Base-by-base conservation (phyloP, 2,113 vertebrate genomes). In the Ardeotis arabs region DNA sequence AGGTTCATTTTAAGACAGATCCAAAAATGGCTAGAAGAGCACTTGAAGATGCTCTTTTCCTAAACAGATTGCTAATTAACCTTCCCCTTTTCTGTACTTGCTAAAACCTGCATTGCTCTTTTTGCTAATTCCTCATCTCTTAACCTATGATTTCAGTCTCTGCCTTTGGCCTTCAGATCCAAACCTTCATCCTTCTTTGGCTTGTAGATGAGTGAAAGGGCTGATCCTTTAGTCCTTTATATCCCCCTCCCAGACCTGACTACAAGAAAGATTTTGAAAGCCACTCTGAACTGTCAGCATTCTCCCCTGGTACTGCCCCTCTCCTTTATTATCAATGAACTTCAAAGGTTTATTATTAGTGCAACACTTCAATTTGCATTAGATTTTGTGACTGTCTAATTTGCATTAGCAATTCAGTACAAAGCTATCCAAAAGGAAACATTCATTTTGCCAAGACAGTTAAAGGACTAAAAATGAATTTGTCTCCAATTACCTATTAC, bases 61-160 rank as follows among this genome's bases (percentile, higher is more conserved):
- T 12, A 82, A 95, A 84, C 13, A 94, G 50, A 60, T n/a, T n/a
- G 45, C 64, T 91, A 94, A 97, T 84, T 90, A 95, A 90, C 52
- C 45, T 90, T 81, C 53, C 41, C 20, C 10, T 91, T 96, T 81
- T 53, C 41, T 84, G 16, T 45, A 13, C 67, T 56, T 73, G 72
- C 55, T 91, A 76, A 93, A 93, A 86, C 58, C 20, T 73, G 64
- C 24, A 59, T 55, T 88, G 49, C 11, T 75, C 49, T 90, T 96
- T 90, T 62, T 67, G 45, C 28, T 67, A 81, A 87, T 70, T 70
- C 14, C 21, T 90, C 29, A 52, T 92, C 60, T 88, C 63, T 91
- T 92, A 87, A 91, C 37, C 60, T 88, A 53, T 41, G 58, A 88
- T 56, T 90, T 90, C 76, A 67, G 24, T 53, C 33, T 84, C 11